Evolutionary conservation across 2,113 vertebrate species (phyloP).

Genomic region (Barbus barbus): DNA sequence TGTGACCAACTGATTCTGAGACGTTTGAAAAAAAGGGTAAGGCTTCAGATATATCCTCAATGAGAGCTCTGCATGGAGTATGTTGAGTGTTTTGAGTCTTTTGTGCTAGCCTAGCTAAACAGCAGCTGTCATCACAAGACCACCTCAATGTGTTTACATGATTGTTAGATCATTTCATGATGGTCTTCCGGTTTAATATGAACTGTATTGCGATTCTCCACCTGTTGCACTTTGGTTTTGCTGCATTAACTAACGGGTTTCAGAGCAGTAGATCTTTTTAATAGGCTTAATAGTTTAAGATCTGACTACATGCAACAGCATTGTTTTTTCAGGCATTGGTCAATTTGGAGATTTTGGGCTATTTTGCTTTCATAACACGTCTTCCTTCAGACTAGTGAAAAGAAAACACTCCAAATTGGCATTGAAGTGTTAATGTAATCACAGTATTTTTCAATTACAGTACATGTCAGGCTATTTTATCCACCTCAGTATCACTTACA

Average conservation of each 20-base stretch:
- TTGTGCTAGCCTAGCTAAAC: conserved; percentile 24
- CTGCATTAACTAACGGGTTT: neutral
- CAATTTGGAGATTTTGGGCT: neutral
- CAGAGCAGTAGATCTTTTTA: too few species aligned
- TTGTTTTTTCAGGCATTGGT: neutral
- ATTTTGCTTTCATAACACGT: neutral
- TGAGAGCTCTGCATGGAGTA: neutral
- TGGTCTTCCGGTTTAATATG: neutral
- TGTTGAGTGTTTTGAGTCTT: neutral
- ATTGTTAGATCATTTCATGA: neutral
- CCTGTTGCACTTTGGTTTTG: neutral
- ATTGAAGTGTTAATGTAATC: too few species aligned
- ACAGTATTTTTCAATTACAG: too few species aligned
- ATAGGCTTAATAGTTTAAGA: neutral
- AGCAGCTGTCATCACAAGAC: neutral
- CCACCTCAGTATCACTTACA: too few species aligned
- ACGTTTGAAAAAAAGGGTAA: conserved; percentile 7
- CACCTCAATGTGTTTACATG: neutral
- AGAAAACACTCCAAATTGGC: neutral
- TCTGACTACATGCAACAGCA: neutral
- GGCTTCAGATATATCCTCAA: neutral
- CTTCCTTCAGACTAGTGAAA: neutral
- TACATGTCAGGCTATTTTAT: too few species aligned
- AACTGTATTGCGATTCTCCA: neutral
- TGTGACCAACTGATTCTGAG: conserved; percentile 1